Conservation (phyloP, 2,113 vertebrate genomes). For the Parus major region DNA sequence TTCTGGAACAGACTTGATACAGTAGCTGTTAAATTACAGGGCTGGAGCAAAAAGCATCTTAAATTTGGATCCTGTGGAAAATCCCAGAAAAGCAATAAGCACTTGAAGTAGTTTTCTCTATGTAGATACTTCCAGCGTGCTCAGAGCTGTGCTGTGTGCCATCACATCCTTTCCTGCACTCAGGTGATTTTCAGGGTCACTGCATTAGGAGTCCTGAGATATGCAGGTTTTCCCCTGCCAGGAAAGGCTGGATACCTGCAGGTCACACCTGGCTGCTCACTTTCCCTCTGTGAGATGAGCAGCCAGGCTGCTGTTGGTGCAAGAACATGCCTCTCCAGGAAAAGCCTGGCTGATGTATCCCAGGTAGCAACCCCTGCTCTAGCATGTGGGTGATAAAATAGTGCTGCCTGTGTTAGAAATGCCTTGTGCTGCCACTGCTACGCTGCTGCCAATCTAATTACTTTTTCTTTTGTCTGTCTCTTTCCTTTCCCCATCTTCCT, state of each 20-base stretch:
- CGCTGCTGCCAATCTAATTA: slow-evolving; percentile 64
- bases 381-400: neutral
- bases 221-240: neutral
- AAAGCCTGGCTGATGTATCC: neutral
- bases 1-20: slow-evolving; percentile 45
- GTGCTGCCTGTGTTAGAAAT: neutral
- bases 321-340: neutral
- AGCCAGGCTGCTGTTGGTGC: neutral
- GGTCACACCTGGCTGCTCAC: neutral
- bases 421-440: slow-evolving; percentile 12
- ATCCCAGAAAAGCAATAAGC: slow-evolving; percentile 34
- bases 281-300: neutral
- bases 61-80: slow-evolving; percentile 56
- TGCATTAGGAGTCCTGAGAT: neutral
- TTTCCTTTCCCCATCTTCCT: slow-evolving; percentile 31
- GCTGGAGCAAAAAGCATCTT: slow-evolving; percentile 32
- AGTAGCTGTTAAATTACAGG: slow-evolving; percentile 56
- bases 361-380: neutral
- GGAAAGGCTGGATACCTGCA: neutral
- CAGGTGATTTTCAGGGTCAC: neutral
- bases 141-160: neutral
- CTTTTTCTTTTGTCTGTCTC: slow-evolving; percentile 77
- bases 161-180: neutral
- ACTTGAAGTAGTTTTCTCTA: neutral
- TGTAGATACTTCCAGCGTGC: neutral